Conservation (phyloP, 2,888 invertebrate genomes). For the Agrypnus murinus region DNA sequence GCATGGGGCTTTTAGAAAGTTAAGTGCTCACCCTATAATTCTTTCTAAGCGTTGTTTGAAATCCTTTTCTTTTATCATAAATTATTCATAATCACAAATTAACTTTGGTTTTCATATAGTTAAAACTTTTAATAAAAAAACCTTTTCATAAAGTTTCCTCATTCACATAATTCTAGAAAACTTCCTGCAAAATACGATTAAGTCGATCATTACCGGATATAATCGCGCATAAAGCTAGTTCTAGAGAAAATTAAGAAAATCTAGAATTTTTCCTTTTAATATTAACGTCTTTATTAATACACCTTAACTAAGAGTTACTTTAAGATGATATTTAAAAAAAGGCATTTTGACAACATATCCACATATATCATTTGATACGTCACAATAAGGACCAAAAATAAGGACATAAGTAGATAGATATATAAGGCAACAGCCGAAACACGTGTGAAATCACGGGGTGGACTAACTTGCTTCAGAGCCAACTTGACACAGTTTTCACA, state of each 20-base stretch:
- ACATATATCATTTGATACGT: too few relatives aligned
- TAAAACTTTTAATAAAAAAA: background rate
- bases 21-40: too few relatives aligned
- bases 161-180: conserved; percentile 15
- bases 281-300: too few relatives aligned
- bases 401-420: conserved; percentile 5
- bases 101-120: background rate
- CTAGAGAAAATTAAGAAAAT: conserved; percentile 15
- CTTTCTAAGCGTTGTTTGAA: too few relatives aligned
- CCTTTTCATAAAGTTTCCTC: background rate
- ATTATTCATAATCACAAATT: too few relatives aligned
- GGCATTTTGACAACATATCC: too few relatives aligned
- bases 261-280: background rate
- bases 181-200: conserved; percentile 15
- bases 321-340: too few relatives aligned
- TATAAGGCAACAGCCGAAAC: conserved; percentile 29
- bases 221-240: background rate
- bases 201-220: conserved; percentile 9
- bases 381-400: too few relatives aligned
- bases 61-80: too few relatives aligned
- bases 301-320: too few relatives aligned
- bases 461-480: conserved; percentile 38
- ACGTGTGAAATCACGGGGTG: conserved; percentile 46
- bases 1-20: too few relatives aligned
- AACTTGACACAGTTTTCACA: conserved; percentile 37